A percentile compares a stretch with the other conserved stretches of the same genome.
Evolutionary conservation across 2,113 vertebrate species (phyloP).

Genomic region (Dissostichus mawsoni): DNA sequence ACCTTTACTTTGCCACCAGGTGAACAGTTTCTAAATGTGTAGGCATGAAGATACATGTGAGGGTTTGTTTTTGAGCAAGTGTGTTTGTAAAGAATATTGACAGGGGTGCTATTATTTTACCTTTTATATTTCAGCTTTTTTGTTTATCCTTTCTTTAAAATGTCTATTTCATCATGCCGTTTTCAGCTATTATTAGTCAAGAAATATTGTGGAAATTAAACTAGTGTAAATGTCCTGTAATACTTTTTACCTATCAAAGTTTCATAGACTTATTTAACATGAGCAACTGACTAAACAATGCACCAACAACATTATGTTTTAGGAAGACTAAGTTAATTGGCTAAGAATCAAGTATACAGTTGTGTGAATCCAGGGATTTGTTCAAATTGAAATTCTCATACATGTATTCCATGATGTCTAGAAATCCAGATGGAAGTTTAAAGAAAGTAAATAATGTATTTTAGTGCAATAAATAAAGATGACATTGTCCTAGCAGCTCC

Average conservation of each 20-base stretch:
- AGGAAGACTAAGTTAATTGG: no score
- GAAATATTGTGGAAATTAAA: not conserved
- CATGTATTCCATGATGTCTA: no score
- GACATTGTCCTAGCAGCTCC: not conserved
- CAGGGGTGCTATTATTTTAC: not conserved
- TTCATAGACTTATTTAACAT: not conserved
- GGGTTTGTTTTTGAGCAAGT: not conserved
- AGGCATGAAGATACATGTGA: not conserved
- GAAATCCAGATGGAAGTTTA: no score
- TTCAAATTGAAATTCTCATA: no score
- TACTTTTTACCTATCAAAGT: not conserved
- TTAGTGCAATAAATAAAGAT: not conserved
- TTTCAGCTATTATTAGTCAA: not conserved
- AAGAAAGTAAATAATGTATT: not conserved
- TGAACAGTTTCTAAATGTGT: not conserved
- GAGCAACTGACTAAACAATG: not conserved
- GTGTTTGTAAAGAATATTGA: not conserved
- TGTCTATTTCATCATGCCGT: not conserved
- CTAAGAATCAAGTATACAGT: no score
- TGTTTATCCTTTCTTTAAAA: not conserved
- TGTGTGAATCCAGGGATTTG: no score
- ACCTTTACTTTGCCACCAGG: constrained; percentile 21
- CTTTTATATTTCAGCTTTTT: no score
- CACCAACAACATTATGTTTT: not conserved
- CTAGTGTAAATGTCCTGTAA: not conserved